phyloP scores from a whole-genome alignment of 2,113 vertebrate species.

The Notothenia coriiceps region DNA sequence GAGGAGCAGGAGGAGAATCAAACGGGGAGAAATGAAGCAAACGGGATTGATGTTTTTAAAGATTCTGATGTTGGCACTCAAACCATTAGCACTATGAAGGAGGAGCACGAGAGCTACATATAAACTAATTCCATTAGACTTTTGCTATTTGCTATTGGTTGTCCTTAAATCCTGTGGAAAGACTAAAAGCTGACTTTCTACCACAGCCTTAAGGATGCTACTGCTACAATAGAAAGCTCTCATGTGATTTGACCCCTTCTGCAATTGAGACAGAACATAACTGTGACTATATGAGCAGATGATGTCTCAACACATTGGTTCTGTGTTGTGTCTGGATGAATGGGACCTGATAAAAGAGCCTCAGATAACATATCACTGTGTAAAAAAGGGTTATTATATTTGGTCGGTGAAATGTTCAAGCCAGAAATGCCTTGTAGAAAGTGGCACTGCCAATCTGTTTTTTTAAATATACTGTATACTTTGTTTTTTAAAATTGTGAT shows the following conservation, averaged over 20 bases:
- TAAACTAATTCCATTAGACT: slow-evolving; percentile 16
- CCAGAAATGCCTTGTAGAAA: slow-evolving; percentile 73
- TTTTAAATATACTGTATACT: slow-evolving; percentile 22
- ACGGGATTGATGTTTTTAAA: slow-evolving; percentile 85
- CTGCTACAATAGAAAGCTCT: slow-evolving; percentile 22
- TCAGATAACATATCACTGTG: slow-evolving; percentile 47
- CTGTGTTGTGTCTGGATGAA: slow-evolving; percentile 36
- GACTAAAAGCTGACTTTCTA: slow-evolving; percentile 4
- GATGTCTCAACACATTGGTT: slow-evolving; percentile 19
- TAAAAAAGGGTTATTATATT: slow-evolving; percentile 22
- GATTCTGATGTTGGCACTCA: slow-evolving; percentile 88
- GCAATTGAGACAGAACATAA: slow-evolving; percentile 53
- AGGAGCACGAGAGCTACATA: slow-evolving; percentile 88
- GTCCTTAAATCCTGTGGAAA: slow-evolving; percentile 21
- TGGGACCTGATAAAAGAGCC: slow-evolving; percentile 35
- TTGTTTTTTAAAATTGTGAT: neutral
- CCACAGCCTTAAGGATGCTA: slow-evolving; percentile 12
- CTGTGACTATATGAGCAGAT: slow-evolving; percentile 49
- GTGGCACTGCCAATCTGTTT: slow-evolving; percentile 57
- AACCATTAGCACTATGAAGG: slow-evolving; percentile 90
- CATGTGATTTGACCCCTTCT: slow-evolving; percentile 29
- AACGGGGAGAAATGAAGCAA: slow-evolving; percentile 34
- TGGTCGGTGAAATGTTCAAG: slow-evolving; percentile 39
- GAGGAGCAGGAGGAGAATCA: neutral
- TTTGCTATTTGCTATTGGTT: neutral